Evolutionary conservation across 2,797 vertebrate species (phyloP).

Genomic region (Cephalopachus bancanus): DNA sequence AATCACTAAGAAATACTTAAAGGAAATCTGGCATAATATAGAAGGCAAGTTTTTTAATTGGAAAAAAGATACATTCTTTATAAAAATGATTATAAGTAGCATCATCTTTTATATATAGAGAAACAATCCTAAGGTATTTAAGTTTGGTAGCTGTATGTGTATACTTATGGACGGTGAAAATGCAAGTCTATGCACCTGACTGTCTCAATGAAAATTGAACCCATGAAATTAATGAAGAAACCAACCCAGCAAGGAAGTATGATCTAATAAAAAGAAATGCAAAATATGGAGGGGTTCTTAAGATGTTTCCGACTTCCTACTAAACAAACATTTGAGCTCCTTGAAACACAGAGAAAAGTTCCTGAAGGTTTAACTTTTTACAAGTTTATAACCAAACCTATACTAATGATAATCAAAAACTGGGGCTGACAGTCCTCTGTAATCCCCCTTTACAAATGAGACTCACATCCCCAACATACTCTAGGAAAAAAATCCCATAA

Average conservation of each 20-base stretch:
- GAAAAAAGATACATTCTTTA: not conserved
- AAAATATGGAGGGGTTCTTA: not conserved
- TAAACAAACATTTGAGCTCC: conserved; percentile 1
- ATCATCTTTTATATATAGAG: conserved; percentile 29
- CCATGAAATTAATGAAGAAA: conserved; percentile 37
- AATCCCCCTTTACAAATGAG: conserved; percentile 27
- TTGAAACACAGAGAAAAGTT: not conserved
- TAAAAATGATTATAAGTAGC: conserved; percentile 39
- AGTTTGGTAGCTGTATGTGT: not conserved
- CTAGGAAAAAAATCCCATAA: conserved; percentile 27
- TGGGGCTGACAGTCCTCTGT: not conserved
- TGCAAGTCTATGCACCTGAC: not conserved
- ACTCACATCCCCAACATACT: not conserved
- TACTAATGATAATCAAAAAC: conserved; percentile 1
- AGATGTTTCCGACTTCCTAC: conserved; percentile 37
- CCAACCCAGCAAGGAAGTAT: not conserved
- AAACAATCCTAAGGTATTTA: conserved; percentile 46
- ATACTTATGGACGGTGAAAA: conserved; percentile 44
- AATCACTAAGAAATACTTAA: conserved; percentile 52
- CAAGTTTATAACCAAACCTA: conserved; percentile 61
- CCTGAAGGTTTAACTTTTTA: conserved; percentile 11
- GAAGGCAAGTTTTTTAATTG: not conserved
- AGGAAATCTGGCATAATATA: not conserved
- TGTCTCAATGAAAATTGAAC: conserved; percentile 11
- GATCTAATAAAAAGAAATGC: conserved; percentile 29